Evolutionary conservation across 2,888 invertebrate species (phyloP), one percentile per base, ranked within the genome.

Genomic region (Diadegma fenestrale): DNA sequence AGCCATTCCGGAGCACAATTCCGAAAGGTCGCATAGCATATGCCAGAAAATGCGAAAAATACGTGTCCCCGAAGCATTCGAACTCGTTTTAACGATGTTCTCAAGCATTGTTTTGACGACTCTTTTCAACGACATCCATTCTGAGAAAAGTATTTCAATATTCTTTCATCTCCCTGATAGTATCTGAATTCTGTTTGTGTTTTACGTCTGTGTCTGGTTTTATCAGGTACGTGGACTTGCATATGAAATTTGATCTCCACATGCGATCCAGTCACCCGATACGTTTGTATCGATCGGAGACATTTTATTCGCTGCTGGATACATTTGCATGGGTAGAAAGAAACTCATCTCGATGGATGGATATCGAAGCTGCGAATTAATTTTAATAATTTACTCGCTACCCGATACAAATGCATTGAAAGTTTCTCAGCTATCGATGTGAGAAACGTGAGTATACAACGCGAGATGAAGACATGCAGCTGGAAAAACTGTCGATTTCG

Each of bases 301-400:
- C 54, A 26, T 58, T 58, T 58, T 58, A 58, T 58, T 22, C 54
- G 54, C 54, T 58, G 54, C 22, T 58, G 2, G 22, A 58, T 58
- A 58, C 54, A 58, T 58, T 14, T 58, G 14, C 26, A 1, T 5
- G 58, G 26, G 26, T 26, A 58, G 4, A 1, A 14, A 26, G 10
- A 14, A 58, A 8, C 5, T 26, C n/a, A n/a, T n/a, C 26, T 14
- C 26, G 5, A 58, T 26, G 26, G 58, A 58, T 26, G 26, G 4
- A 26, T 58, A 26, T 58, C 58, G 58, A 26, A 26, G 26, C 26
- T 58, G 26, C 26, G 58, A 58, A 58, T 58, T 26, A 14, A 58
- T 58, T 58, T 58, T 26, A 58, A 58, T 58, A 58, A 58, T 58
- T 1, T 26, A 58, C 58, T 58, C 14, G 26, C 26, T 26, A 26